These are phyloP conservation scores for Zaprionus obscuricornis DNA, from an alignment of 2,888 invertebrate genomes.

Conservation along the genomic window DNA sequence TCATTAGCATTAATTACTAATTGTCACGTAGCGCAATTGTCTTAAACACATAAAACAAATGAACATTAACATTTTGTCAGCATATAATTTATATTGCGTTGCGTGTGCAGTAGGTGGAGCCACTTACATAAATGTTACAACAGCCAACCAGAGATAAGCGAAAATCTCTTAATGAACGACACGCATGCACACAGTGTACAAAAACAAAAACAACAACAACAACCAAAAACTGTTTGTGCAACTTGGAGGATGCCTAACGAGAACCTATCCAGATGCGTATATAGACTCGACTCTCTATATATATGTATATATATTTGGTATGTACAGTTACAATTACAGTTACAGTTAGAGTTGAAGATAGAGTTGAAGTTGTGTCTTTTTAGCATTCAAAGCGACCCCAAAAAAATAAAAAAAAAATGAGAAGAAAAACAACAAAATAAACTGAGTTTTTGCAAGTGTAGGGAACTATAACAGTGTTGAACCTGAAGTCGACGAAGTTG, in stretches of 20 bases:
- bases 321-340: conserved; percentile 20
- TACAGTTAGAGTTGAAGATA: too few relatives aligned
- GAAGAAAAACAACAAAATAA: background rate
- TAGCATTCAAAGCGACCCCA: conserved; percentile 49
- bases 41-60: conserved; percentile 19
- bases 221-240: background rate
- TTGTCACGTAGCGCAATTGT: too few relatives aligned
- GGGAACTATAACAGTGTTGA: background rate
- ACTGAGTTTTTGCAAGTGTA: background rate
- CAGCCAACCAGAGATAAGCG: conserved; percentile 60
- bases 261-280: background rate
- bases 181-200: conserved; percentile 50
- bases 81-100: conserved; percentile 16
- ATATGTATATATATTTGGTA: conserved; percentile 11
- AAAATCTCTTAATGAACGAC: conserved; percentile 56
- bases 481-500: conserved; percentile 18
- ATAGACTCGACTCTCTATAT: conserved; percentile 1
- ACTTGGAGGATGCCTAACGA: conserved; percentile 11
- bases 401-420: conserved; percentile 15
- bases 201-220: background rate
- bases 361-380: conserved; percentile 37
- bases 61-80: conserved; percentile 8
- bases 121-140: conserved; percentile 15
- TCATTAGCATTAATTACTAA: background rate
- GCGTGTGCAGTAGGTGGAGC: conserved; percentile 49